Evolutionary conservation across 1,140 invertebrate species (phyloP), one percentile per base, ranked within the genome.

Genomic region (Archivesica marissinica): DNA sequence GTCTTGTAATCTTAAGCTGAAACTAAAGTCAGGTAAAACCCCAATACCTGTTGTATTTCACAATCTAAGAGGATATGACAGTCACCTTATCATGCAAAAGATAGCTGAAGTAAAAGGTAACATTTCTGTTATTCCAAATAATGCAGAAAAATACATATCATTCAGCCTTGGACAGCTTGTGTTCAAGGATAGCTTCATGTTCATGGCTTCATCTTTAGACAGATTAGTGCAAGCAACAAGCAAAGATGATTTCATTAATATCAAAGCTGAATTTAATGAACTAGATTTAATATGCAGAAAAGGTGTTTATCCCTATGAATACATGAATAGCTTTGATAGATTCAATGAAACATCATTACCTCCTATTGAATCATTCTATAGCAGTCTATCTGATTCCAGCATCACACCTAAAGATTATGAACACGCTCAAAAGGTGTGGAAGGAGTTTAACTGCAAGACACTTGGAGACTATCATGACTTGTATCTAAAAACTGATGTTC

Each of bases 401-500:
- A 56, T 76, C 7, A 17, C 25, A 9, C n/a, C n/a, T n/a, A n/a
- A n/a, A n/a, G n/a, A n/a, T n/a, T n/a, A n/a, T n/a, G n/a, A n/a
- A n/a, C n/a, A n/a, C n/a, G n/a, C n/a, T n/a, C n/a, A n/a, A n/a
- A 78, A 81, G 15, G 86, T 93, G 7, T 92, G 82, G 84, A 85
- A 88, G 47, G 68, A 44, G 17, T 92, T 92, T 77, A 89, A 92
- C 28, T 89, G 92, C 79, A 39, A 89, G 87, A 92, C 74, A 72
- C 47, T 94, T 17, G 85, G 91, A 17, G 90, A 94, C 44, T 94
- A 94, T 88, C 88, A 91, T 35, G 91, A 94, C 77, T 79, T 94
- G 39, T 94, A 95, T 64, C 54, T 88, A 7, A 86, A 75, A 74
- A 86, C 66, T 6, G 86, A 89, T 89, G 88, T 89, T 23, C 56